Base-by-base conservation (phyloP, 2,888 invertebrate species). In the Drosophila austrosaltans region DNA sequence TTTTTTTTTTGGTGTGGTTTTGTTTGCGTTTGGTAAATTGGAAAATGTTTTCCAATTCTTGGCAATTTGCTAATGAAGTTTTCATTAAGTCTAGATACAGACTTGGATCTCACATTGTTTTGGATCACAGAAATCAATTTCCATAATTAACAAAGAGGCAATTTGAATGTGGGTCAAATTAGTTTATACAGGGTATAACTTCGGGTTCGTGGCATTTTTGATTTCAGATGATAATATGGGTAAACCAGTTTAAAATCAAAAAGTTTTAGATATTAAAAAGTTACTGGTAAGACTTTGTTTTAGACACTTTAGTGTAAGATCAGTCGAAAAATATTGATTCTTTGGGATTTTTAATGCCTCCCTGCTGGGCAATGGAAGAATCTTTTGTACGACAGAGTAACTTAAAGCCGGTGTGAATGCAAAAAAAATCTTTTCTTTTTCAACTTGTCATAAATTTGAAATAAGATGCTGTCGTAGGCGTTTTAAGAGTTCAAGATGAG, bases 361-460 rank as follows among this genome's bases (percentile, higher is more conserved):
- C 16, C 6, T 32, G 3, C 5, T 6, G 1, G 32, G 3, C 32
- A 32, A 30, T 2, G 3, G 5, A 30, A 30, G 3, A 30, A 5
- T 30, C 8, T 32, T 4, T 32, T 36, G 1, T 36, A 1, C 30
- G 4, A 5, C 30, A 25, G 48, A 10, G 25, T 25, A 25, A 10
- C 10, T 25, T 1, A 25, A 25, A 25, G 25, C 10, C 48, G 22
- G 25, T 48, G 25, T 25, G 8, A 36, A 36, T 36, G 36, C 36
- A 2, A 10, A 36, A 8, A 8, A 8, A 36, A 12, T 2, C 12
- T 48, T 3, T 40, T 44, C 40, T 16, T 44, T 71, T 48, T 56
- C 60, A 16, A 36, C 58, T 56, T 6, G 53, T 22, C 72, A 66
- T 72, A 72, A 72, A 72, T 66, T 62, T 57, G 32, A 72, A 62